Base-by-base conservation (phyloP, 2,888 invertebrate genomes). In the Polia nebulosa region DNA sequence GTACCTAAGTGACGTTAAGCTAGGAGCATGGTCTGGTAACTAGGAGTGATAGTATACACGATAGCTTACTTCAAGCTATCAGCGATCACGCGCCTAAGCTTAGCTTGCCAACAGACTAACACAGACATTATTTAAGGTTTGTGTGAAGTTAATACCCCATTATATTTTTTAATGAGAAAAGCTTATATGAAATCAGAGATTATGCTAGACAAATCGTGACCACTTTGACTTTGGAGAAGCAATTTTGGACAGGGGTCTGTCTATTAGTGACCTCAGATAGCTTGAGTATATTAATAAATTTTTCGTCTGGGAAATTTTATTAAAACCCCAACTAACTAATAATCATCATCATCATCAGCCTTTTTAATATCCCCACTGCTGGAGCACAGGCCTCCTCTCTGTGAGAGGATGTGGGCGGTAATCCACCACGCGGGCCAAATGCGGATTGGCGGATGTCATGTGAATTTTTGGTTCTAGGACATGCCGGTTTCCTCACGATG, bases 61-160 rank as follows among this genome's bases (percentile, higher is more conserved):
- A 56, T 44, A 87, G 89, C 90, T 91, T 89, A 88, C 80, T 77
- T 75, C 83, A 83, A 87, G 85, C 87, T 91, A 91, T 91, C 90
- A 82, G 73, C 49, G 69, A 77, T 81, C 77, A 90, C 86, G 77
- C 85, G 29, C 45, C 47, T 58, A 25, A 39, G n/a, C 36, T 61
- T 55, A 61, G 49, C 32, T 68, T 27, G 36, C 29, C 27, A 44
- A 55, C 22, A 41, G 4, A 61, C 49, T 39, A 9, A 41, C 17
- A 15, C 34, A 53, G 20, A 39, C 56, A 45, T 60, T 1, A 32
- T 29, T 51, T 20, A 32, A 20, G 17, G n/a, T 64, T 60, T 27
- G 20, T 34, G 9, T 22, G 11, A 29, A 44, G 39, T 25, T n/a
- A 17, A 13, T 22, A 47, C n/a, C 15, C 15, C 15, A 7, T 15